Conservation (phyloP, 2,797 vertebrate species). For the Tenualosa ilisha region DNA sequence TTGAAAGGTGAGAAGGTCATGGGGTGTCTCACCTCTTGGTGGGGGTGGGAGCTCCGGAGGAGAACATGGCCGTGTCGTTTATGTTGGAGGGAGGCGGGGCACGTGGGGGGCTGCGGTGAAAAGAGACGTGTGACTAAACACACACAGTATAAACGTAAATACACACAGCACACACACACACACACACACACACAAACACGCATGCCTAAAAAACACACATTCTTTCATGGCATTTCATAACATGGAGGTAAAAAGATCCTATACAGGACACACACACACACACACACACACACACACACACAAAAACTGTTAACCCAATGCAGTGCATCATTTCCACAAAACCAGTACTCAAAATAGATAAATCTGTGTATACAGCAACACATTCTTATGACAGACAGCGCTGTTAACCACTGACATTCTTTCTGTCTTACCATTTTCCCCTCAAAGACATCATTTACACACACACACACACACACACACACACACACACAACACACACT, state of each 20-base stretch:
- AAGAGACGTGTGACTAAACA: conserved; percentile 33
- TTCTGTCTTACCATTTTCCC: background rate
- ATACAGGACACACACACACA: background rate
- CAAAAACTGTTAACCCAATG: background rate
- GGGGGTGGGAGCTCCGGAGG: conserved; percentile 78
- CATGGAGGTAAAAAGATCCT: background rate
- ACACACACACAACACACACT: conserved; percentile 40
- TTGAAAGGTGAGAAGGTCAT: background rate
- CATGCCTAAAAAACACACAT: conserved; percentile 49
- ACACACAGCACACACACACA: conserved; percentile 33
- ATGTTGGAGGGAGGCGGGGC: conserved; percentile 68
- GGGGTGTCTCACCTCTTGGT: conserved; percentile 80
- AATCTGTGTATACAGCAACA: background rate
- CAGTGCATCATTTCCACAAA: background rate
- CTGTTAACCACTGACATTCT: background rate
- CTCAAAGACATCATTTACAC: conserved; percentile 20
- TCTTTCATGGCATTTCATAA: background rate
- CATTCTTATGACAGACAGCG: background rate
- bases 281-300: too few species aligned
- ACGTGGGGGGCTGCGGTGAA: conserved; percentile 64
- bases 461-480: conserved; percentile 24
- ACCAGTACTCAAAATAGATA: background rate
- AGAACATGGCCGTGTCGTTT: conserved; percentile 80
- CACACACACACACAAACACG: conserved; percentile 41
- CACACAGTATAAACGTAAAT: conserved; percentile 35